phyloP scores from a whole-genome alignment of 2,797 vertebrate species.

The Tiaroga cobitis region DNA sequence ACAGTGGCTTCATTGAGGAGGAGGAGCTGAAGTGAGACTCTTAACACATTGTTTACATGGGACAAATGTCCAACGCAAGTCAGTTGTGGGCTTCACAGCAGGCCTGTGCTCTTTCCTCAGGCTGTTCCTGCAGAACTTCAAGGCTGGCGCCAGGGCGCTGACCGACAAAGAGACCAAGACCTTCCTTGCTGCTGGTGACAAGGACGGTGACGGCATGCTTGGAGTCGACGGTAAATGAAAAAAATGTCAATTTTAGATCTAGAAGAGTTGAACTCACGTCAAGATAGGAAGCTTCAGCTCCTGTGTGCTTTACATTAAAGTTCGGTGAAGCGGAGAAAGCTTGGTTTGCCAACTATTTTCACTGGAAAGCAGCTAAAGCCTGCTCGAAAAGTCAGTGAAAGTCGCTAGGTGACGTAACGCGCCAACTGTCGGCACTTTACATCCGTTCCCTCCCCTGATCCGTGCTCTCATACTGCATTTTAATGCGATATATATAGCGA shows the following conservation, averaged over 20 bases:
- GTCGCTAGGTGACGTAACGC: neutral
- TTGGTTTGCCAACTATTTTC: too few relatives aligned
- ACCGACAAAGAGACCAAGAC: conserved; percentile 67
- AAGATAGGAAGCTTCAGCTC: neutral
- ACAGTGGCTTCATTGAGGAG: conserved; percentile 84
- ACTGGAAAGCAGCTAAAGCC: neutral
- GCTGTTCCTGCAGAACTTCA: conserved; percentile 72
- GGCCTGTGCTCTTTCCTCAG: conserved; percentile 46
- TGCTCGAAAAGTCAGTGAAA: neutral
- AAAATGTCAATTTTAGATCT: neutral
- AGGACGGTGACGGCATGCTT: conserved; percentile 83
- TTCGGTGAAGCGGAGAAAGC: neutral
- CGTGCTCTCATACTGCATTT: neutral
- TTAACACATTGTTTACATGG: neutral
- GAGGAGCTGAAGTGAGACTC: conserved; percentile 81
- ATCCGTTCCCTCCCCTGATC: neutral
- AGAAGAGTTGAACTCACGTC: neutral
- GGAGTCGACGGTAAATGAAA: conserved; percentile 75
- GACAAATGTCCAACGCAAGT: neutral
- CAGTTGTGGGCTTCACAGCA: neutral
- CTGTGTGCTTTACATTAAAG: neutral
- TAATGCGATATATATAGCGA: neutral
- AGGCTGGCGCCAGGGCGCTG: conserved; percentile 61
- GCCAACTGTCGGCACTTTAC: neutral
- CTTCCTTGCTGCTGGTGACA: conserved; percentile 69